These are phyloP conservation scores for Pandion haliaetus DNA, from an alignment of 2,113 vertebrate species.

Conservation along the genomic window DNA sequence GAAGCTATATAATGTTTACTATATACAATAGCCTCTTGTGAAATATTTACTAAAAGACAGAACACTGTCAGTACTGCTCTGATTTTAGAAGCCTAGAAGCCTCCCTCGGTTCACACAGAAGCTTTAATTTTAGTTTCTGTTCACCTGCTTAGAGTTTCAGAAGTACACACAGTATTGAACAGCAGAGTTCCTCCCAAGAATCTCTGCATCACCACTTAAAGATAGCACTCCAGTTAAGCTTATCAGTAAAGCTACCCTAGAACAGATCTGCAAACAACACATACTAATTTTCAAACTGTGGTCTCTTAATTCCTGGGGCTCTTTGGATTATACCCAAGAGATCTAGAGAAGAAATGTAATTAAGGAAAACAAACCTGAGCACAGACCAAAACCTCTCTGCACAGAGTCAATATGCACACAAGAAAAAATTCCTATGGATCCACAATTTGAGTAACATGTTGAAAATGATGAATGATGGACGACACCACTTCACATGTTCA, in stretches of 20 bases:
- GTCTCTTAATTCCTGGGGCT: background rate
- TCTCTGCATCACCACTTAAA: background rate
- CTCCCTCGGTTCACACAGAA: background rate
- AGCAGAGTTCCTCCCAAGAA: background rate
- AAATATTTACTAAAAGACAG: background rate
- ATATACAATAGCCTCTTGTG: background rate
- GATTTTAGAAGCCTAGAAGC: constrained; percentile 6
- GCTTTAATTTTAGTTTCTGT: background rate
- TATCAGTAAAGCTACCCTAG: background rate
- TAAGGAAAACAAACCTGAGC: background rate
- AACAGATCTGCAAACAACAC: background rate
- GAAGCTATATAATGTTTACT: background rate
- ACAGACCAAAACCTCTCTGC: background rate
- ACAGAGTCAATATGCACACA: background rate
- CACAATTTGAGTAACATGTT: background rate
- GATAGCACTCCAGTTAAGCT: background rate
- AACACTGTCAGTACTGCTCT: background rate
- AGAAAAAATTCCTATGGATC: background rate
- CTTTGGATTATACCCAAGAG: background rate
- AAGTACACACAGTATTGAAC: background rate
- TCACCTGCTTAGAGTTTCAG: background rate
- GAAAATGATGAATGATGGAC: background rate
- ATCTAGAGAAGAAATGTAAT: background rate
- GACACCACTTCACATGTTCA: background rate
- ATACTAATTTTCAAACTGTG: background rate